Evolutionary conservation across 2,888 invertebrate genomes (phyloP).

Genomic region (Prosapia bicincta): DNA sequence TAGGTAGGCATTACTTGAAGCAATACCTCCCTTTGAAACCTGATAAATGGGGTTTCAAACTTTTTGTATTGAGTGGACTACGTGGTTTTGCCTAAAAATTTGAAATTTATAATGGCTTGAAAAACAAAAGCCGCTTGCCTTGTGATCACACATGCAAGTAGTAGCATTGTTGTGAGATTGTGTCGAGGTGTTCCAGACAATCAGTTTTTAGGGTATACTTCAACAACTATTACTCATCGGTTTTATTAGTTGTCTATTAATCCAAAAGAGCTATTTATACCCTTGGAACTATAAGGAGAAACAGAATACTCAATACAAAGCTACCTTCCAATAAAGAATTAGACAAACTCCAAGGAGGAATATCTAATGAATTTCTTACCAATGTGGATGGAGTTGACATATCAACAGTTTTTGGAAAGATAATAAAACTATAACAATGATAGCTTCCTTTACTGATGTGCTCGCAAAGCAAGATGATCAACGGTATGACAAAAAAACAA

Average conservation of each 20-base stretch:
- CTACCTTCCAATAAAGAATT: slow-evolving; percentile 41
- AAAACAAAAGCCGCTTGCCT: slow-evolving; percentile 8
- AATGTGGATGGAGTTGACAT: slow-evolving; percentile 36
- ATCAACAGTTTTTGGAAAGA: slow-evolving; percentile 38
- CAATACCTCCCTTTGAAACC: slow-evolving; percentile 26
- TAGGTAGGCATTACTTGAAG: slow-evolving; percentile 34
- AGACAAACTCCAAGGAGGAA: slow-evolving; percentile 39
- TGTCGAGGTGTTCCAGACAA: slow-evolving; percentile 40
- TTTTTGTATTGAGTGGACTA: slow-evolving; percentile 41
- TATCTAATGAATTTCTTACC: slow-evolving; percentile 38
- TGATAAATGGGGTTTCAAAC: slow-evolving; percentile 40
- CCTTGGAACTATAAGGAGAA: slow-evolving; percentile 42
- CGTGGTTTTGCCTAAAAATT: slow-evolving; percentile 41
- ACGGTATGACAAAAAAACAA: slow-evolving; percentile 34
- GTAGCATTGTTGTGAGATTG: slow-evolving; percentile 43
- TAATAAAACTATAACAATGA: slow-evolving; percentile 33
- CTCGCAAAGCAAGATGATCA: slow-evolving; percentile 35
- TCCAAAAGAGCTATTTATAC: slow-evolving; percentile 40
- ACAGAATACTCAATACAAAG: slow-evolving; percentile 42
- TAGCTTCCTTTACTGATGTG: slow-evolving; percentile 40
- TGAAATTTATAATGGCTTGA: slow-evolving; percentile 36
- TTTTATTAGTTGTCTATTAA: slow-evolving; percentile 39
- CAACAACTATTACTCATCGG: slow-evolving; percentile 43
- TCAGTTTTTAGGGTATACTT: slow-evolving; percentile 42
- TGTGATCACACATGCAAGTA: slow-evolving; percentile 41